Conservation (phyloP, 2,113 vertebrate species). For the Nerophis lumbriciformis region DNA sequence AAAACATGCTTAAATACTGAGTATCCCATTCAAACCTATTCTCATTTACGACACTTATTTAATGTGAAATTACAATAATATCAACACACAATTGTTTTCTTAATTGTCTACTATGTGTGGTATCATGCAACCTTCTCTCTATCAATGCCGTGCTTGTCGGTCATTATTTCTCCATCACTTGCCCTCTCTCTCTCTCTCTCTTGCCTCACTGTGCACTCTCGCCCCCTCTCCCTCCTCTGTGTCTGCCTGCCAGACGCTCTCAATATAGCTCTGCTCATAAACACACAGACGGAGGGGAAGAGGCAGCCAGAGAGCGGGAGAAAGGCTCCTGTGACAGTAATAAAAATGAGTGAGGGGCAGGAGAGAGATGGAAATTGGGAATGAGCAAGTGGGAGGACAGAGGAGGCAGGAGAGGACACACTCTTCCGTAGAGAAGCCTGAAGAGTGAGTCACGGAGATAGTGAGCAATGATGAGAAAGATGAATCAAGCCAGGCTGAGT, state of each 20-base stretch:
- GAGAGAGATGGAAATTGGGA: slow-evolving; percentile 57
- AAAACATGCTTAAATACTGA: too few relatives aligned
- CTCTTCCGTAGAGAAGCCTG: slow-evolving; percentile 37
- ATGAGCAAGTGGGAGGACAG: slow-evolving; percentile 58
- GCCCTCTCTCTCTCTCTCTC: slow-evolving; percentile 27
- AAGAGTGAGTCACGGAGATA: slow-evolving; percentile 26
- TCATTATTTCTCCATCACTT: slow-evolving; percentile 16
- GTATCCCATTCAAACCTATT: too few relatives aligned
- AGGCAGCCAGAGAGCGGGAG: slow-evolving; percentile 42
- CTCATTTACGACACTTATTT: too few relatives aligned
- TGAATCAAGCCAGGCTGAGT: slow-evolving; percentile 41
- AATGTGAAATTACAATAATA: background rate
- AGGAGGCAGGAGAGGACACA: slow-evolving; percentile 36
- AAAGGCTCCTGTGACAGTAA: slow-evolving; percentile 59
- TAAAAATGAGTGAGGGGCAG: slow-evolving; percentile 63
- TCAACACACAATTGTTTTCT: background rate
- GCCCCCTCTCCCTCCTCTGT: slow-evolving; percentile 61
- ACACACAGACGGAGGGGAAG: slow-evolving; percentile 56
- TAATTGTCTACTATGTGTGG: background rate
- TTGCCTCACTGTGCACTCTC: slow-evolving; percentile 52
- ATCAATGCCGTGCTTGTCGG: slow-evolving; percentile 6
- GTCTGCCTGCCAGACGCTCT: slow-evolving; percentile 87
- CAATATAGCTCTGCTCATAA: slow-evolving; percentile 90
- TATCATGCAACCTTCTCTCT: slow-evolving; percentile 14
- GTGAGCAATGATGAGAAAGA: slow-evolving; percentile 25